Percentiles rank a stretch among this genome's conserved stretches.
Evolutionary conservation across 30 jellyfish, hydroid and myxozoan species (phyloP).

Genomic region (Catostylus mosaicus): DNA sequence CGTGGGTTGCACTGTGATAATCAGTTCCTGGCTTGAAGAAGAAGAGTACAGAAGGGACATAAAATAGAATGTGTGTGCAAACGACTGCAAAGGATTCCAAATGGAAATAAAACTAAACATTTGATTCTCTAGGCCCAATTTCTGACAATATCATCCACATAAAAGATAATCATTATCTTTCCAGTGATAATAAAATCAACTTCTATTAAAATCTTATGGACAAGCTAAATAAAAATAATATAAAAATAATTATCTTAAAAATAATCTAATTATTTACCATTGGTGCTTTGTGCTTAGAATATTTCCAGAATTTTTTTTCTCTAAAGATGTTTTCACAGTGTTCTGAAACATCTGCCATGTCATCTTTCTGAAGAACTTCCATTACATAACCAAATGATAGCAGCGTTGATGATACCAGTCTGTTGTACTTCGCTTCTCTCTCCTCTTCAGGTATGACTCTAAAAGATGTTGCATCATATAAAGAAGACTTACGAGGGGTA

Average conservation of each 20-base stretch:
- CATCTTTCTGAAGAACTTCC: conserved; percentile 36
- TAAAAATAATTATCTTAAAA: background rate
- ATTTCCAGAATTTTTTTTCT: conserved; percentile 88
- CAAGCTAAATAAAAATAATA: too few relatives aligned
- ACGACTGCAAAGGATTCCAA: too few relatives aligned
- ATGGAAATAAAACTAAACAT: too few relatives aligned
- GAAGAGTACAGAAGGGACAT: too few relatives aligned
- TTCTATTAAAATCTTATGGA: too few relatives aligned
- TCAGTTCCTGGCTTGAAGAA: too few relatives aligned
- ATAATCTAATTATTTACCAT: too few relatives aligned
- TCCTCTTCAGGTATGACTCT: conserved; percentile 91
- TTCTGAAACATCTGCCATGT: conserved; percentile 8
- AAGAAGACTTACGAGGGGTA: too few relatives aligned
- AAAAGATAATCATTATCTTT: background rate
- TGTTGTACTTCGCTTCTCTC: conserved; percentile 83
- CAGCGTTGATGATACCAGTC: conserved; percentile 75
- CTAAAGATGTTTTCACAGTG: conserved; percentile 22
- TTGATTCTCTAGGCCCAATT: too few relatives aligned
- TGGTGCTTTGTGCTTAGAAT: conserved; percentile 53
- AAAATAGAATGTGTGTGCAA: too few relatives aligned
- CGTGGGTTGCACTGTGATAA: too few relatives aligned
- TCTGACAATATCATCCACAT: background rate
- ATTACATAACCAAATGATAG: conserved; percentile 50
- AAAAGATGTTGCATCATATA: background rate
- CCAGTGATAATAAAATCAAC: background rate